phyloP scores from a whole-genome alignment of 2,888 invertebrate genomes.

The Tetragnatha montana region DNA sequence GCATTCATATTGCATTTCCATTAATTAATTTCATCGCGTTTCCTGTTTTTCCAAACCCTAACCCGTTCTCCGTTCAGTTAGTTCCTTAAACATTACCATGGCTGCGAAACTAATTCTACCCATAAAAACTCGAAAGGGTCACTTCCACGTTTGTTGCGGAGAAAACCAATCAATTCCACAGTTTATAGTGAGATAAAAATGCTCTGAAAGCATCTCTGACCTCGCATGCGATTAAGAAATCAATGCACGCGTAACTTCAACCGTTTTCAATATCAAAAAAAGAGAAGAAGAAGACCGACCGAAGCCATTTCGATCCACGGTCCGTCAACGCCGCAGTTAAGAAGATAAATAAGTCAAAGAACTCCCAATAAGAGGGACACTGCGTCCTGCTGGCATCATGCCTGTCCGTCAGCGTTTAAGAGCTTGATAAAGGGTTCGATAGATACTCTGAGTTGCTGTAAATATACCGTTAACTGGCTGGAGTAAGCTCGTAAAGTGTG shows the following conservation, averaged over 20 bases:
- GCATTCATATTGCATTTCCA: no score
- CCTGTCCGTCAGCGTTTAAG: conserved; percentile 35
- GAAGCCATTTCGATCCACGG: not conserved
- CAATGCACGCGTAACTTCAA: conserved; percentile 2
- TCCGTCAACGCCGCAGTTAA: conserved; percentile 15
- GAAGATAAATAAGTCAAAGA: conserved; percentile 27
- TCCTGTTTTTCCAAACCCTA: no score
- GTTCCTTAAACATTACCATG: no score
- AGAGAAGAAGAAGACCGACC: not conserved
- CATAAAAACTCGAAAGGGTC: no score
- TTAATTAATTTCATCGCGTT: no score
- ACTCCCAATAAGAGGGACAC: conserved; percentile 2
- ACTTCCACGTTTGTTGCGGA: not conserved
- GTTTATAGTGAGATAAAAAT: not conserved
- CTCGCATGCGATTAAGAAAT: conserved; percentile 20
- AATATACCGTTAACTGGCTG: not conserved
- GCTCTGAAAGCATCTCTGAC: not conserved
- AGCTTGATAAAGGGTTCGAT: not conserved
- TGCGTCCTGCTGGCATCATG: conserved; percentile 32
- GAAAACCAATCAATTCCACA: not conserved
- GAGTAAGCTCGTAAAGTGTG: not conserved
- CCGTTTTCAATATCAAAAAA: not conserved
- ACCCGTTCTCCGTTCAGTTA: no score
- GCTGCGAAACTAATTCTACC: no score
- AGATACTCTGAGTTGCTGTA: not conserved